These are phyloP conservation scores for Scomberomorus guttatus DNA, from an alignment of 2,797 vertebrate species.

Conservation along the genomic window DNA sequence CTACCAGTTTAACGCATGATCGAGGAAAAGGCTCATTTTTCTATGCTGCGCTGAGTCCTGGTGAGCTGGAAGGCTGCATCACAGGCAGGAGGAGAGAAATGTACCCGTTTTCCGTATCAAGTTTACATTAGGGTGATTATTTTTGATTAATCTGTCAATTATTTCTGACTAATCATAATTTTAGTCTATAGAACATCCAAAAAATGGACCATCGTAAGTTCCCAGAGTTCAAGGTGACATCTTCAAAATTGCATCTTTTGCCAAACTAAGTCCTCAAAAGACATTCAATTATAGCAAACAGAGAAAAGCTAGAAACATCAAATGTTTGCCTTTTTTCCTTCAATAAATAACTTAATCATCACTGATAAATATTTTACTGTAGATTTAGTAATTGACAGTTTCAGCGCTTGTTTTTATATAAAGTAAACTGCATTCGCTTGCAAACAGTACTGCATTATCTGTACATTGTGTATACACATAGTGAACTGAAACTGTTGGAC, in stretches of 20 bases:
- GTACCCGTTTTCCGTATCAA: neutral
- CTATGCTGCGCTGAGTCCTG: slow-evolving; percentile 40
- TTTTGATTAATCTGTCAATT: neutral
- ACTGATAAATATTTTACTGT: neutral
- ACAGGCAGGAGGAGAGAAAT: neutral
- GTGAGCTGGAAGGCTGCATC: slow-evolving; percentile 13
- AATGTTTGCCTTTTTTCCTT: neutral
- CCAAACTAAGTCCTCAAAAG: too few species aligned
- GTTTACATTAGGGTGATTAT: neutral
- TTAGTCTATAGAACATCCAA: too few species aligned
- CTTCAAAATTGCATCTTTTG: too few species aligned
- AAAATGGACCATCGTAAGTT: too few species aligned
- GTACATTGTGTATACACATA: too few species aligned
- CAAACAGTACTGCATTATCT: too few species aligned
- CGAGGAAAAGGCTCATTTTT: slow-evolving; percentile 72
- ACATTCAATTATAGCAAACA: too few species aligned
- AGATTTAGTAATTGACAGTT: neutral
- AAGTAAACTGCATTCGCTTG: too few species aligned
- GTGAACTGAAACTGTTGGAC: too few species aligned
- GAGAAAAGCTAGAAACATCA: neutral
- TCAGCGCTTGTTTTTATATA: neutral
- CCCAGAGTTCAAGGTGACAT: too few species aligned
- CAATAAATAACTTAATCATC: neutral
- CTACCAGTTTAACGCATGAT: slow-evolving; percentile 84
- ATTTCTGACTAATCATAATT: too few species aligned